phyloP scores from a whole-genome alignment of 2,888 invertebrate species.

The Amphiduros pacificus region DNA sequence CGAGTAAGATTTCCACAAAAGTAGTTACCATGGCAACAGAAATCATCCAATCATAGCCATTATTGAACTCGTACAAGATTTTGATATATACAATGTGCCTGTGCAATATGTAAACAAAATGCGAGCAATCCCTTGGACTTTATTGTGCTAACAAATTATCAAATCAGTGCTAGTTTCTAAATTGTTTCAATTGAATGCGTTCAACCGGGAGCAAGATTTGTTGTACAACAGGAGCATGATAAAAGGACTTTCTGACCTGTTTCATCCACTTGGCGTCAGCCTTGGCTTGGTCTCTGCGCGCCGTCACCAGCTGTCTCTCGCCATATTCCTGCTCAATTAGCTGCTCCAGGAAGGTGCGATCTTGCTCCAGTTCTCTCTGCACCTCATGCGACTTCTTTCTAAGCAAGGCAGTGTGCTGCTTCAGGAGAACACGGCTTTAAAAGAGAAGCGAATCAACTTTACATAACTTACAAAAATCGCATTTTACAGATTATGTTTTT shows the following conservation, averaged over 20 bases:
- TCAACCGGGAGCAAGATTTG: no score
- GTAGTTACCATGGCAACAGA: no score
- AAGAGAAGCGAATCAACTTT: neutral
- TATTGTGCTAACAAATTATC: no score
- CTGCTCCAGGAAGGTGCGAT: conserved; percentile 46
- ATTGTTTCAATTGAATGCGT: no score
- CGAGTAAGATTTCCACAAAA: no score
- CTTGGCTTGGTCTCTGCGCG: conserved; percentile 48
- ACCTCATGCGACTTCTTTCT: conserved; percentile 53
- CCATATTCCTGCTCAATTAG: conserved; percentile 49
- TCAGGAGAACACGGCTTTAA: conserved; percentile 51
- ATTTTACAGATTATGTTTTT: neutral
- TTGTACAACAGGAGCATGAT: neutral
- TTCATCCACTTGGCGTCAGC: conserved; percentile 59
- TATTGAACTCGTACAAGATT: no score
- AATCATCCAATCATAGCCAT: no score
- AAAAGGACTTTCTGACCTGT: conserved; percentile 35
- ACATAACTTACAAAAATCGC: neutral
- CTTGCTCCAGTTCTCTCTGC: conserved; percentile 56
- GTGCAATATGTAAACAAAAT: no score
- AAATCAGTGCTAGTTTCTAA: no score
- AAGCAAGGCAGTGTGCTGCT: conserved; percentile 58
- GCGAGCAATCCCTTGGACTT: no score
- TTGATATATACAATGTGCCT: no score
- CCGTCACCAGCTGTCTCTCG: conserved; percentile 42